Percentiles rank a stretch among this genome's conserved stretches.
Conservation (phyloP, 2,113 vertebrate species). For the Sylvilagus bachmani region DNA sequence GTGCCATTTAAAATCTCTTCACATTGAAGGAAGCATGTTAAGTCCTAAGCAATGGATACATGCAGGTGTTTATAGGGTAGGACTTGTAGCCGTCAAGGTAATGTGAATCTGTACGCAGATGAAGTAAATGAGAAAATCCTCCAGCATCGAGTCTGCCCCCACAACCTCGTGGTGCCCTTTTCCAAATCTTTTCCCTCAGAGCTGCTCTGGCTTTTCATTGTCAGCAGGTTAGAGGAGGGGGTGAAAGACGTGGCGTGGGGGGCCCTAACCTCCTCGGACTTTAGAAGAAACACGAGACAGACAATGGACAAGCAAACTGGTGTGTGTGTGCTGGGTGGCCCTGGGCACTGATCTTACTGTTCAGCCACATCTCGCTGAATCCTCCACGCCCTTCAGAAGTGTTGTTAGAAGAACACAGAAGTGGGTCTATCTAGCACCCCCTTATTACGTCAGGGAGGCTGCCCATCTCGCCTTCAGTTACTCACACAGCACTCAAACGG, state of each 20-base stretch:
- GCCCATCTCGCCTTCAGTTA: not conserved
- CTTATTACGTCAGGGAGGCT: not conserved
- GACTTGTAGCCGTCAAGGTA: not conserved
- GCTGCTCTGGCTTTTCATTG: not conserved
- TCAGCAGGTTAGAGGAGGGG: not conserved
- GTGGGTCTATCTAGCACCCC: not conserved
- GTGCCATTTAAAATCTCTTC: not conserved
- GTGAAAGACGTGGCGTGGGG: accelerated
- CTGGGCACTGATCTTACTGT: not conserved
- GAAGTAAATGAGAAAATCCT: not conserved
- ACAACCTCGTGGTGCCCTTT: not conserved
- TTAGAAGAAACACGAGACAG: not conserved
- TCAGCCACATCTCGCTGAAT: not conserved
- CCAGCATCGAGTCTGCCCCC: not conserved
- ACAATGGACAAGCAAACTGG: not conserved
- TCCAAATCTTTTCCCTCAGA: not conserved
- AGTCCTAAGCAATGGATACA: not conserved
- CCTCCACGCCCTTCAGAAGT: not conserved
- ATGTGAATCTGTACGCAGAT: not conserved
- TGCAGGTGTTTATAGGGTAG: not conserved
- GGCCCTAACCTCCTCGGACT: no score
- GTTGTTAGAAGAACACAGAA: not conserved
- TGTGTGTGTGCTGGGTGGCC: not conserved
- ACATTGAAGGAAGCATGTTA: not conserved
- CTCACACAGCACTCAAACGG: no score